Percentiles rank a stretch among this genome's conserved stretches.
Conservation (phyloP, 2,888 invertebrate species). For the Pterobdella sp. region DNA sequence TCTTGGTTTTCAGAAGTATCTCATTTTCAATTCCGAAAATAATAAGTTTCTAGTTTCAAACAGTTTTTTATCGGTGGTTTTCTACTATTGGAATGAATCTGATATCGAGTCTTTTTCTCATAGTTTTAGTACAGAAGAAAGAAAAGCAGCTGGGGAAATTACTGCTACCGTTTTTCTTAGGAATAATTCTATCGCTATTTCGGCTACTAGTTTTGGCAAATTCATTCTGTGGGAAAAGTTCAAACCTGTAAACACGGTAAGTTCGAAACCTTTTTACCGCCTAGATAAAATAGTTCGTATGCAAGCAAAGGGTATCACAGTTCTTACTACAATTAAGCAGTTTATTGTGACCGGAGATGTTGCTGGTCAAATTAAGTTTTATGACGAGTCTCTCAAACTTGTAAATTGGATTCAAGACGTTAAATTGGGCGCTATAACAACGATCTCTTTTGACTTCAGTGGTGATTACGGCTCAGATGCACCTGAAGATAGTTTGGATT, state of each 20-base stretch:
- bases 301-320: conserved; percentile 49
- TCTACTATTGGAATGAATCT: conserved; percentile 47
- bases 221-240: conserved; percentile 52
- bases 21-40: conserved; percentile 49
- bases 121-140: conserved; percentile 49
- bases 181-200: conserved; percentile 46
- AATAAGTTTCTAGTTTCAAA: conserved; percentile 48
- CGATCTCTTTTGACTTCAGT: conserved; percentile 47
- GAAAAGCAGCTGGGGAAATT: conserved; percentile 51
- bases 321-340: conserved; percentile 46
- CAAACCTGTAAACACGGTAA: conserved; percentile 40
- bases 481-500: conserved; percentile 43
- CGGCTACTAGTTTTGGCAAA: conserved; percentile 51
- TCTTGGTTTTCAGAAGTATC: conserved; percentile 41
- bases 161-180: conserved; percentile 49
- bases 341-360: conserved; percentile 51
- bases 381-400: conserved; percentile 50
- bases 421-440: conserved; percentile 48
- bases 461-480: conserved; percentile 20
- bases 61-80: conserved; percentile 50
- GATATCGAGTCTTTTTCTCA: conserved; percentile 46
- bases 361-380: conserved; percentile 51
- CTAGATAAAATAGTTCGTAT: conserved; percentile 50
- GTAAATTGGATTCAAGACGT: conserved; percentile 51
- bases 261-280: conserved; percentile 47